Base-by-base conservation (phyloP, 1,140 invertebrate species). In the Periplaneta americana region DNA sequence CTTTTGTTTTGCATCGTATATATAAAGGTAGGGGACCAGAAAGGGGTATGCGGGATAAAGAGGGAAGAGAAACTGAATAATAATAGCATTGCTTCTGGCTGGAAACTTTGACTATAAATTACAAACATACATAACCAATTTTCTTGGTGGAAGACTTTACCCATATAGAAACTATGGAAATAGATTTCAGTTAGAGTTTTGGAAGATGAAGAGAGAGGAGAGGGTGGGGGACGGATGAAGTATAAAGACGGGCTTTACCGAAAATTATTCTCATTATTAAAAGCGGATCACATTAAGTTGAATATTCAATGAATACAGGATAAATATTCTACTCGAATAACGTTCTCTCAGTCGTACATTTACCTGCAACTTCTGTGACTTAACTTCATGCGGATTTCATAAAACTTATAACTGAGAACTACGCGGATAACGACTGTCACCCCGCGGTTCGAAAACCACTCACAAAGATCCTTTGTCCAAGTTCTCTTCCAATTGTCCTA, bases 91-190 rank as follows among this genome's bases (percentile, higher is more conserved):
- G 37, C 79, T 74, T 35, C 66, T 74, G 79, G 79, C 79, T 48
- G 48, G 48, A 74, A 80, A 80, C 79, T 80, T 80, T 80, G 79
- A 66, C 79, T 48, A 80, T 80, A 80, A 80, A 80, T 80, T 80
- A 80, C 79, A 80, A 80, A 80, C 79, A 80, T 74, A 80, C 79
- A 80, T 80, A 80, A 80, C 37, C 79, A 80, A 80, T 80, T 80
- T 80, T 80, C 79, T 80, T 74, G 79, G 37, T 39, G 79, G 79
- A 74, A 80, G 66, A 74, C 48, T 80, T 39, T 80, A n/a, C 66
- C 39, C 48, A 80, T 80, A 74, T 74, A 80, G 48, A 74, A 57
- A 34, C 66, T 80, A 34, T 48, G 79, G 34, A 80, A 74, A 80
- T 80, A 80, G 79, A 80, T 80, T 80, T 28, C 34, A 74, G 39